Evolutionary conservation across 2,113 vertebrate species (phyloP), one percentile per base, ranked within the genome.

Genomic region (Apodemus sylvaticus): DNA sequence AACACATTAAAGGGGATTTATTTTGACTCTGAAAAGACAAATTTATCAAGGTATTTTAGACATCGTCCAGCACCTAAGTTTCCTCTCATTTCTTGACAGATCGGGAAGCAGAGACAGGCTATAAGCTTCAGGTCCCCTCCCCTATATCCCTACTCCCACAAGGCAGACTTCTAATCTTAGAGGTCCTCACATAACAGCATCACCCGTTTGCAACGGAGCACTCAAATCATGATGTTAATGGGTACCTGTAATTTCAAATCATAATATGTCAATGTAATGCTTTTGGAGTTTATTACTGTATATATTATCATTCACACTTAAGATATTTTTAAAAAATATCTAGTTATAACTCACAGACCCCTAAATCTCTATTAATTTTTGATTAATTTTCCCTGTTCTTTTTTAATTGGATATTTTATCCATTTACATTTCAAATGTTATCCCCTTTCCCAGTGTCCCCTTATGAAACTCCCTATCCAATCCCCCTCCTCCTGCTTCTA

Each of bases 71-170:
- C 19, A 82, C 10, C 53, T 82, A 9, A 39, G 10, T n/a, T 81
- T 22, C 29, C 7, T 55, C 17, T 36, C 17, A 34, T n/a, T n/a
- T 81, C 34, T 81, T 81, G 34, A n/a, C 34, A 58, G 78, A 81
- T n/a, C 51, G 24, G 31, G 36, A n/a, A 81, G 48, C 34, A 81
- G 53, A 58, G 8, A 19, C 19, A n/a, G 53, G 31, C 53, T 81
- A 81, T n/a, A 58, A 31, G 9, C 9, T n/a, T 58, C 5, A 58
- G 9, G n/a, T 36, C 19, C 17, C 1, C 3, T n/a, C 19, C 17
- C 2, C 9, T n/a, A 20, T 0, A 22, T 36, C 20, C 7, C 19
- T n/a, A n/a, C 5, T n/a, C 24, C 53, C 19, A n/a, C 2, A 82
- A 82, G 53, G 24, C 53, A 82, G 36, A 31, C 20, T 36, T 58